Conservation (phyloP, 1,140 invertebrate genomes). For the Pseudomyrmex dendroicus region DNA sequence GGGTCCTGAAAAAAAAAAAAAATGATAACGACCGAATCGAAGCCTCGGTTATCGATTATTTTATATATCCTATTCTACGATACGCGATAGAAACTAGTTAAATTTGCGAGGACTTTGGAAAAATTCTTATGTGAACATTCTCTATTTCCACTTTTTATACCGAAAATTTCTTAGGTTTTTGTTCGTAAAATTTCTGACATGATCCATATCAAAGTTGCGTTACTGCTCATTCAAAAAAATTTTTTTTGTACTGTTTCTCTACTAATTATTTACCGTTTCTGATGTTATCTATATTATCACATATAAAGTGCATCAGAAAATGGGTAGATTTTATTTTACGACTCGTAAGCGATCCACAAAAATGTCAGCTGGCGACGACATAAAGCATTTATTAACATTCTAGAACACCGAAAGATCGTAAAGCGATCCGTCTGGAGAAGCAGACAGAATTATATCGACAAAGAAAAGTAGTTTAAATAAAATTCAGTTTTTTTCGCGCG, state of each 20-base stretch:
- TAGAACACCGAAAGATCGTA: constrained; percentile 35
- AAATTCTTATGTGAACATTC: background rate
- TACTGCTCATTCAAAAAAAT: too few relatives aligned
- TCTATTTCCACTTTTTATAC: too few relatives aligned
- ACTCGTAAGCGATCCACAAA: constrained; percentile 32
- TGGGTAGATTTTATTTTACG: constrained; percentile 21
- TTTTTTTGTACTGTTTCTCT: background rate
- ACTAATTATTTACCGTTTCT: background rate
- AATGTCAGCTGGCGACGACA: constrained; percentile 36
- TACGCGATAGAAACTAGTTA: constrained; percentile 22
- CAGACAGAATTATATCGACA: constrained; percentile 45
- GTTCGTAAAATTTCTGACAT: background rate
- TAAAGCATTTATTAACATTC: constrained; percentile 55
- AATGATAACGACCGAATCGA: constrained; percentile 56
- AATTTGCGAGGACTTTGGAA: background rate
- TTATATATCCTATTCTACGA: constrained; percentile 39
- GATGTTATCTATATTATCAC: constrained; percentile 27
- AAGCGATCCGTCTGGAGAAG: constrained; percentile 51
- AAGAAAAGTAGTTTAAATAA: background rate
- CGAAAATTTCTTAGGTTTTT: background rate
- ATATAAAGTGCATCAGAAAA: background rate
- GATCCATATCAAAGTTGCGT: background rate
- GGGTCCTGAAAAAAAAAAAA: constrained; percentile 46
- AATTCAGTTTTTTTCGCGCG: too few relatives aligned
- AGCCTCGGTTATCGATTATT: constrained; percentile 56